Conservation (phyloP, 1,140 invertebrate genomes). For the Bacillus rossius region DNA sequence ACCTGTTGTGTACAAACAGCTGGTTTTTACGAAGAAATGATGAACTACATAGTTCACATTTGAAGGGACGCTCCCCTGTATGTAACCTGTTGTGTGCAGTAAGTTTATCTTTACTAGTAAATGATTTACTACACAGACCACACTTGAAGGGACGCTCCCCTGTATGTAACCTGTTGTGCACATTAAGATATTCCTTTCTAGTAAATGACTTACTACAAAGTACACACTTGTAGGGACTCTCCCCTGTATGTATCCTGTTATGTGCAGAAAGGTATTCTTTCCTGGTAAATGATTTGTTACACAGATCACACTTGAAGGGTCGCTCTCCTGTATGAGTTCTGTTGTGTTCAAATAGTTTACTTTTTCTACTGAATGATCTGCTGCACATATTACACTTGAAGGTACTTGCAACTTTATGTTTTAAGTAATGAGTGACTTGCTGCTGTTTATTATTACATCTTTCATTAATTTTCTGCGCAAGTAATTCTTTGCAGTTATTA, state of each 20-base stretch:
- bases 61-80: constrained; percentile 46
- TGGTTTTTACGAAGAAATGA: too few relatives aligned
- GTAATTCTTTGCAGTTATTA: too few relatives aligned
- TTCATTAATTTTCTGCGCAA: too few relatives aligned
- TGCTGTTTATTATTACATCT: too few relatives aligned
- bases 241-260: constrained; percentile 43
- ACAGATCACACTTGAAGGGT: constrained; percentile 27
- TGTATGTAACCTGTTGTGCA: constrained; percentile 44
- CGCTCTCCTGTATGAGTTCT: too few relatives aligned
- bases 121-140: constrained; percentile 42
- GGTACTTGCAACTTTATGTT: too few relatives aligned
- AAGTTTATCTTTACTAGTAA: constrained; percentile 37
- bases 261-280: constrained; percentile 28
- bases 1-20: too few relatives aligned
- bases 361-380: too few relatives aligned
- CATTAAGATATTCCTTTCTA: constrained; percentile 36
- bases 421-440: too few relatives aligned
- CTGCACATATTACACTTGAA: too few relatives aligned
- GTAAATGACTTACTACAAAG: constrained; percentile 39
- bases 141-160: constrained; percentile 44
- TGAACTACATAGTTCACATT: constrained; percentile 38
- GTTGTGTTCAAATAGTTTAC: too few relatives aligned
- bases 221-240: constrained; percentile 38
- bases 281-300: constrained; percentile 34
- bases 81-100: constrained; percentile 42